A percentile compares a stretch with the other conserved stretches of the same genome.
These are phyloP conservation scores for Aldrovandia affinis DNA, from an alignment of 2,797 vertebrate species.

Conservation along the genomic window DNA sequence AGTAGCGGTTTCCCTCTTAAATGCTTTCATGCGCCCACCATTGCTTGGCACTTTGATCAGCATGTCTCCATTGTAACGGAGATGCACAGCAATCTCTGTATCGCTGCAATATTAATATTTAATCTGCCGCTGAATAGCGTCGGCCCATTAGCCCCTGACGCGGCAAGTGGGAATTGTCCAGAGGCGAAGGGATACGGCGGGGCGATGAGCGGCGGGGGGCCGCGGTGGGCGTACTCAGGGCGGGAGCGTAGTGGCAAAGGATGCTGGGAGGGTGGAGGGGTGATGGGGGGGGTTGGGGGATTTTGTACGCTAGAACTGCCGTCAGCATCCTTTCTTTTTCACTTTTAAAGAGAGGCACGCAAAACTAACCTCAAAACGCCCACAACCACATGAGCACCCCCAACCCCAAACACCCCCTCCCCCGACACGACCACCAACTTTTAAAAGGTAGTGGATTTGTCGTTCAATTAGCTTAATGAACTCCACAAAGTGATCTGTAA, in stretches of 20 bases:
- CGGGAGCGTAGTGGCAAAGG: constrained; percentile 33
- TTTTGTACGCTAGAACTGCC: neutral
- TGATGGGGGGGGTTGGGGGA: neutral
- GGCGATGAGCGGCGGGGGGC: constrained; percentile 73
- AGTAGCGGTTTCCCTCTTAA: constrained; percentile 74
- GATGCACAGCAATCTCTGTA: constrained; percentile 80
- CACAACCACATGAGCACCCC: constrained; percentile 46
- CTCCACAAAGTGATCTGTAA: constrained; percentile 80
- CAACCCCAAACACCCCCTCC: constrained; percentile 17
- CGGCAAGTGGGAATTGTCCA: constrained; percentile 82
- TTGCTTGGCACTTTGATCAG: constrained; percentile 77
- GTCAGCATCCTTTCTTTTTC: constrained; percentile 41
- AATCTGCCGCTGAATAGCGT: constrained; percentile 80
- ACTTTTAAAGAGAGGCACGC: constrained; percentile 63
- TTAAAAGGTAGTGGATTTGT: constrained; percentile 77
- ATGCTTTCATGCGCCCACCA: constrained; percentile 73
- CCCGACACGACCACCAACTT: constrained; percentile 62
- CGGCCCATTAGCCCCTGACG: constrained; percentile 80
- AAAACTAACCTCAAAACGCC: constrained; percentile 50
- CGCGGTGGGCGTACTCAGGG: constrained; percentile 54
- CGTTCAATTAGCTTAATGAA: constrained; percentile 84
- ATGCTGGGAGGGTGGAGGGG: constrained; percentile 54
- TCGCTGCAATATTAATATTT: constrained; percentile 83
- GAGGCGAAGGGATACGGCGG: constrained; percentile 80
- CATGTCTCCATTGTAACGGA: constrained; percentile 77